Evolutionary conservation across 2,888 invertebrate genomes (phyloP).

Genomic region (Trichopria drosophilae): DNA sequence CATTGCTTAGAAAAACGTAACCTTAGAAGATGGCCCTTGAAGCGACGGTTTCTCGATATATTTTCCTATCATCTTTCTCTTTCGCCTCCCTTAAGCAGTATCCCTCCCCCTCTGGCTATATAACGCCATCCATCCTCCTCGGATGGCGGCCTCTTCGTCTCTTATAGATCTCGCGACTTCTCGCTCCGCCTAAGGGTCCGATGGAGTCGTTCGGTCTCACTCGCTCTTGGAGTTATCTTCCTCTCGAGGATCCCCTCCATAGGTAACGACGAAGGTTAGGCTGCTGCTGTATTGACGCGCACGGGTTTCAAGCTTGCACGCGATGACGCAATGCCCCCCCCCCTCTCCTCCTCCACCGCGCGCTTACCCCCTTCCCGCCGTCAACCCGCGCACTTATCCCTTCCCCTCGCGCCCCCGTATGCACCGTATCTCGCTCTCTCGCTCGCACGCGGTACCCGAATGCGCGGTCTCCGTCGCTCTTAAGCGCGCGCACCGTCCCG

Average conservation of each 20-base stretch:
- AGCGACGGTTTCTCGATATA: no score
- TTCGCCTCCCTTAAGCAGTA: no score
- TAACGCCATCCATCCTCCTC: no score
- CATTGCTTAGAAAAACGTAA: no score
- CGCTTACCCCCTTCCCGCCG: constrained; percentile 17
- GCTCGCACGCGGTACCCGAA: constrained; percentile 24
- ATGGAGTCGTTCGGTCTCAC: no score
- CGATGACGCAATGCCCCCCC: constrained; percentile 50
- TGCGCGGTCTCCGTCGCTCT: constrained; percentile 25
- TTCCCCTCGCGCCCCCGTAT: constrained; percentile 4
- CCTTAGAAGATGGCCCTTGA: no score
- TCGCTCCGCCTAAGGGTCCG: no score
- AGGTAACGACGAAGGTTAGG: constrained; percentile 50
- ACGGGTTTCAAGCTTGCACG: constrained; percentile 53
- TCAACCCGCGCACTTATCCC: constrained; percentile 14
- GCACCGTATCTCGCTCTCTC: constrained; percentile 26
- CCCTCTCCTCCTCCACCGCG: constrained; percentile 2
- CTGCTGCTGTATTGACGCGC: constrained; percentile 52
- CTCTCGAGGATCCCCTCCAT: constrained; percentile 20
- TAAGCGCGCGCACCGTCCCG: constrained; percentile 25
- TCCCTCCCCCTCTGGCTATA: no score
- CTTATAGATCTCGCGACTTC: no score
- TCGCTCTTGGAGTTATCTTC: neutral
- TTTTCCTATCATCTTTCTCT: no score
- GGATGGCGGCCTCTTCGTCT: no score